Percentiles rank a stretch among this genome's conserved stretches.
Conservation (phyloP, 2,113 vertebrate genomes). For the Ciconia boyciana region DNA sequence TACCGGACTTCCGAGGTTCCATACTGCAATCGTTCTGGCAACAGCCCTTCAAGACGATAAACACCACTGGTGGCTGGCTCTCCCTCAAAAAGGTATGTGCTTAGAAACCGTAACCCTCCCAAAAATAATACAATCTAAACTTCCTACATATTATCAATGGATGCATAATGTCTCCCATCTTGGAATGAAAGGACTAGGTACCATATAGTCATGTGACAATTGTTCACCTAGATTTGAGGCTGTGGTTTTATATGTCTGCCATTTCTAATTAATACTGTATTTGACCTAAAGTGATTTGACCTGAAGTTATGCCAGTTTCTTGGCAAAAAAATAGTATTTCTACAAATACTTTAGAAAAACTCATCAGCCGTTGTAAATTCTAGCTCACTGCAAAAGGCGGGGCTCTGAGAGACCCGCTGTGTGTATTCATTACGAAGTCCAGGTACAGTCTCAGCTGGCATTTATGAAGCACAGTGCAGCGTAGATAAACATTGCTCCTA, state of each 20-base stretch:
- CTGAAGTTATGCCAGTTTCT: not conserved
- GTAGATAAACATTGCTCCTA: not conserved
- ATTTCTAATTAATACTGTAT: not conserved
- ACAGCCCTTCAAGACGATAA: not conserved
- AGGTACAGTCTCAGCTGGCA: not conserved
- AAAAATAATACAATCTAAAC: not conserved
- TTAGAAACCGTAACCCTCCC: not conserved
- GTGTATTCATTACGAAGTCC: not conserved
- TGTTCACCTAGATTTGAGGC: not conserved
- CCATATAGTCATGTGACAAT: not conserved
- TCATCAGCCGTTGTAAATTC: not conserved
- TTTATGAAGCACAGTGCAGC: fast-evolving
- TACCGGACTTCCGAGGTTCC: not conserved
- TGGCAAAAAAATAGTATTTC: not conserved
- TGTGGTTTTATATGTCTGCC: not conserved
- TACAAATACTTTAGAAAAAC: not conserved
- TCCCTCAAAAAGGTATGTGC: not conserved
- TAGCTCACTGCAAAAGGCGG: no score
- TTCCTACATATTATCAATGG: not conserved
- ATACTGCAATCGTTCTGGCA: not conserved
- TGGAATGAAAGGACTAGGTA: not conserved
- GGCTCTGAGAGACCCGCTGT: not conserved
- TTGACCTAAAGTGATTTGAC: not conserved
- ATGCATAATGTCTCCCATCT: not conserved
- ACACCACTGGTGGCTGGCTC: not conserved